Conservation (phyloP, 1,140 invertebrate species). For the Doryteuthis pealeii region DNA sequence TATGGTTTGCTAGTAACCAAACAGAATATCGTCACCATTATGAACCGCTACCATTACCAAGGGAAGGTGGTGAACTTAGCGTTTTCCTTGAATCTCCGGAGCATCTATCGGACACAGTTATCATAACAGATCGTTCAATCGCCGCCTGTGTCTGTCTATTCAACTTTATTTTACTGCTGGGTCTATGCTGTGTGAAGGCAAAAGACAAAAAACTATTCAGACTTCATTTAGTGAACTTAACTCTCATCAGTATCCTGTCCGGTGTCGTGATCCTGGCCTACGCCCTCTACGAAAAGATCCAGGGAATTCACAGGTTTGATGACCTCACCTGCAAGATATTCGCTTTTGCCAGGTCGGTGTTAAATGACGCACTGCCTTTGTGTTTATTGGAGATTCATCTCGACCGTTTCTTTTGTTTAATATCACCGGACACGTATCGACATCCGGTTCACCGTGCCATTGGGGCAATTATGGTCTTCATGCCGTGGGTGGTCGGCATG, state of each 20-base stretch:
- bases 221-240: conserved; percentile 1
- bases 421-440: background rate
- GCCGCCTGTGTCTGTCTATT: background rate
- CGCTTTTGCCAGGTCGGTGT: background rate
- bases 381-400: conserved; percentile 7
- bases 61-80: background rate
- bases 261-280: conserved; percentile 7
- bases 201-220: conserved; percentile 11
- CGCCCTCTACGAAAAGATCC: background rate
- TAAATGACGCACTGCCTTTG: conserved; percentile 1
- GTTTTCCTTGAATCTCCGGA: background rate
- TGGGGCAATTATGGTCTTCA: background rate
- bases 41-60: background rate
- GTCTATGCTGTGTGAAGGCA: background rate
- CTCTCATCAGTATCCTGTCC: conserved; percentile 9
- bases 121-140: conserved; percentile 9
- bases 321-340: conserved; percentile 6
- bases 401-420: conserved; percentile 7
- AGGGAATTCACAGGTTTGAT: background rate
- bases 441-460: conserved; percentile 7
- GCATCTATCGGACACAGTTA: background rate
- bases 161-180: conserved; percentile 4
- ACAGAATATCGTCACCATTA: background rate
- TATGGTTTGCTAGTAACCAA: background rate
- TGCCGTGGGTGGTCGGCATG: conserved; percentile 10